phyloP scores from a whole-genome alignment of 2,888 invertebrate species.

The Chaetogeoica ovagalla region DNA sequence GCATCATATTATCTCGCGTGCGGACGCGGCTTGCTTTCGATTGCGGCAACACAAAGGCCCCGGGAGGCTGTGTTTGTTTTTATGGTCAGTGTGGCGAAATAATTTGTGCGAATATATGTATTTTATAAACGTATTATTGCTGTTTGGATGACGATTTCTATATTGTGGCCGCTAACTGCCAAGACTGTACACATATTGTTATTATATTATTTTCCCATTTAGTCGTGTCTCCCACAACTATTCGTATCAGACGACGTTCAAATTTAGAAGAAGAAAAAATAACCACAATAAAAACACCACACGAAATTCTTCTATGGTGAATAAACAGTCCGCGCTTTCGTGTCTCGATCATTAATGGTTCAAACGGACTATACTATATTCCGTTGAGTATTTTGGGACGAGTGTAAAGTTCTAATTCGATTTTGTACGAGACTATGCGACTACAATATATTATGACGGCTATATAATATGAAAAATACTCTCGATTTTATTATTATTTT shows the following conservation, averaged over 20 bases:
- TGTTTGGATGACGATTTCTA: neutral
- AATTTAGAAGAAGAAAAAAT: neutral
- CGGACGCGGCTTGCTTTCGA: neutral
- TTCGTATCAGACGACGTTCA: neutral
- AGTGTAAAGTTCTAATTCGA: no score
- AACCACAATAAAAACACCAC: neutral
- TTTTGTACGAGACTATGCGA: no score
- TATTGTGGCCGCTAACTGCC: neutral
- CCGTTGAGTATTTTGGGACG: no score
- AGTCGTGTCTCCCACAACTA: neutral
- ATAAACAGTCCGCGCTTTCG: no score
- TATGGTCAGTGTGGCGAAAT: constrained; percentile 16
- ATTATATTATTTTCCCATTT: neutral
- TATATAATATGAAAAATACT: no score
- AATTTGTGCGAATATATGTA: constrained; percentile 10
- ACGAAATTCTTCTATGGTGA: no score
- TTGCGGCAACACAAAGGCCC: neutral
- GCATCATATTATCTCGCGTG: no score
- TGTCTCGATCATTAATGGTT: no score
- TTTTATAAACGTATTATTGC: constrained; percentile 8
- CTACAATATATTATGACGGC: no score
- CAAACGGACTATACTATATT: no score
- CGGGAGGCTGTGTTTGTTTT: neutral
- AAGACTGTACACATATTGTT: constrained; percentile 2
- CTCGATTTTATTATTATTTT: no score